Base-by-base conservation (phyloP, 2,797 vertebrate genomes). In the Clamator glandarius region DNA sequence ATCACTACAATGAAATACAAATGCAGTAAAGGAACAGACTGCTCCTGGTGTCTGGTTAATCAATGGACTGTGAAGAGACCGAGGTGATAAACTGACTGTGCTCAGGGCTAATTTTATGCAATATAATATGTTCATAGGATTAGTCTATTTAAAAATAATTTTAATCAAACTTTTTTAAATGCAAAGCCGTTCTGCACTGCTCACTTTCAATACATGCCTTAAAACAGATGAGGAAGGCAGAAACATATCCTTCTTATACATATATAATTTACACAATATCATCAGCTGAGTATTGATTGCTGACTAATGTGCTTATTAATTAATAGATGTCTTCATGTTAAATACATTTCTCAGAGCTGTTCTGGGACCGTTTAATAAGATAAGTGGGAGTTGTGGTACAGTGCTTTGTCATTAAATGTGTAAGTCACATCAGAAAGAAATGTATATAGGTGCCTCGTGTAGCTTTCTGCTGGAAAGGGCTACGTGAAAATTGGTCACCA, bases 61-160 rank as follows among this genome's bases (percentile, higher is more conserved):
- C 97, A 95, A 94, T 92, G 97, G 93, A 35, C 97, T 97, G 97
- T 97, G 97, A 95, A 97, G 95, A 94, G 96, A 93, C 95, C 11
- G 92, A 93, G 88, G 95, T 96, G 96, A 97, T 98, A 96, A 98
- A 97, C 84, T 62, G 46, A 75, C 94, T 92, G 10, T 85, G 90
- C 92, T 96, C 96, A 77, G 93, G 95, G 97, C 97, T 97, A 87
- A 97, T 97, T 97, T 95, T 93, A 96, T 97, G 97, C 91, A 55
- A 94, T 97, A 70, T 78, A 93, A 94, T 95, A 70, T 87, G 95
- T 97, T 97, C 97, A 72, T 92, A 85, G 93, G 90, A 95, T 96
- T 67, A 96, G 96, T 96, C 94, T 95, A 95, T 97, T 97, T 93
- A 77, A 96, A 96, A 97, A 96, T 97, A 94, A 97, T 97, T 96